A percentile compares a stretch with the other conserved stretches of the same genome.
Conservation (phyloP, 2,888 invertebrate species). For the Coelogynopora nodosa region DNA sequence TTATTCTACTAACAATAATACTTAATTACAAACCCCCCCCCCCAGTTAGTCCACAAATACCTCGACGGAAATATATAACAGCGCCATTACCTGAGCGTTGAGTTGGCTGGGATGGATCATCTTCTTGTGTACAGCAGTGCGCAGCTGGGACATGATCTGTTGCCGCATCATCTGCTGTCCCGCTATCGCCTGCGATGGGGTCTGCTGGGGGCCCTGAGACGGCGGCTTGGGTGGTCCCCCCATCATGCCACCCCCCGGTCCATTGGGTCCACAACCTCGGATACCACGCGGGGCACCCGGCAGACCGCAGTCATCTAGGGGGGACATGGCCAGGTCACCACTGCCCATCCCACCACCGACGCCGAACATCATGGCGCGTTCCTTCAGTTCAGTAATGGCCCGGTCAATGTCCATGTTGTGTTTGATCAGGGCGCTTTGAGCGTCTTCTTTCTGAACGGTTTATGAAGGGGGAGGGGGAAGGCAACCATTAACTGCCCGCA, state of each 20-base stretch:
- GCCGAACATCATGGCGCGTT: background rate
- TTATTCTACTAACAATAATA: too few species aligned
- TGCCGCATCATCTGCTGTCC: conserved; percentile 34
- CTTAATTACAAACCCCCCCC: too few species aligned
- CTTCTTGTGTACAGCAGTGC: conserved; percentile 17
- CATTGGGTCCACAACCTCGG: background rate
- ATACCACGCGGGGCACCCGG: background rate
- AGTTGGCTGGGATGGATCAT: background rate
- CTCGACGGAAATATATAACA: too few species aligned
- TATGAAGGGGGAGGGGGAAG: too few species aligned
- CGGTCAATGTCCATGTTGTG: conserved; percentile 40
- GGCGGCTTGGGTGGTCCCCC: background rate
- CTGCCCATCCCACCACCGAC: background rate
- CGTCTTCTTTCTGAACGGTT: conserved; percentile 36
- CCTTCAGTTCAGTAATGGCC: background rate
- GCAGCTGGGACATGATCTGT: conserved; percentile 19
- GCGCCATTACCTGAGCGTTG: background rate
- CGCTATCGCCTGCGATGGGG: background rate
- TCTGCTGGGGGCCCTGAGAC: background rate
- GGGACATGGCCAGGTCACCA: background rate
- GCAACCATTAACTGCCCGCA: too few species aligned
- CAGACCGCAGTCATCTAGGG: background rate
- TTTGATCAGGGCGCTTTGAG: conserved; percentile 30
- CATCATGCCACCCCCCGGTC: background rate
- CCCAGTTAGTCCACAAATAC: too few species aligned